Evolutionary conservation across 2,888 invertebrate species (phyloP).

Genomic region (Pelosia muscerda): DNA sequence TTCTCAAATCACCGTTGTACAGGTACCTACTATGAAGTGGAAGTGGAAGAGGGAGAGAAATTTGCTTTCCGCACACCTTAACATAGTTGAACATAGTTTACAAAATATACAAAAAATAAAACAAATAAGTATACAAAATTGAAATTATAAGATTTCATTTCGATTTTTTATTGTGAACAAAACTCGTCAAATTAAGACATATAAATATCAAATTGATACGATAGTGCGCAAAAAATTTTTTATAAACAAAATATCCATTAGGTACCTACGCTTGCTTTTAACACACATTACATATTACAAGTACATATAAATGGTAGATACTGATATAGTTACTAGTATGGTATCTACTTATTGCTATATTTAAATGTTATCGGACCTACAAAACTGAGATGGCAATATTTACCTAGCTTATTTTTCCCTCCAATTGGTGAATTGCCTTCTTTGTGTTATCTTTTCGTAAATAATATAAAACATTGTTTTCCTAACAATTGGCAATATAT

Average conservation of each 20-base stretch:
- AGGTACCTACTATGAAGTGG: too few relatives aligned
- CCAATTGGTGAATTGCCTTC: neutral
- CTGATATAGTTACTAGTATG: neutral
- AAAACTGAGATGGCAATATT: neutral
- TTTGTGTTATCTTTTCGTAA: neutral
- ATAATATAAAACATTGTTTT: neutral
- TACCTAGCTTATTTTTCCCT: neutral
- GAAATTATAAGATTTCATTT: too few relatives aligned
- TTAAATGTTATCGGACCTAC: neutral
- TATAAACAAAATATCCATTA: constrained; percentile 19
- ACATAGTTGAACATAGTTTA: too few relatives aligned
- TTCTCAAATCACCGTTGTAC: too few relatives aligned
- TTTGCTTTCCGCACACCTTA: too few relatives aligned
- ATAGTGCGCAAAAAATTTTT: constrained; percentile 15
- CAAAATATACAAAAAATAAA: too few relatives aligned
- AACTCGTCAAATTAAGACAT: too few relatives aligned
- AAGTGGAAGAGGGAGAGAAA: too few relatives aligned
- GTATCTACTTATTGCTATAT: neutral
- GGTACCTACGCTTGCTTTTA: constrained; percentile 7
- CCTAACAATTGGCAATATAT: too few relatives aligned
- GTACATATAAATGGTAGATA: neutral
- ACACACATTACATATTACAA: neutral
- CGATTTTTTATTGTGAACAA: too few relatives aligned
- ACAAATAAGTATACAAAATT: too few relatives aligned
- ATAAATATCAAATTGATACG: neutral